These are phyloP conservation scores for Sylvietta virens DNA, from an alignment of 2,113 vertebrate genomes.

Conservation along the genomic window DNA sequence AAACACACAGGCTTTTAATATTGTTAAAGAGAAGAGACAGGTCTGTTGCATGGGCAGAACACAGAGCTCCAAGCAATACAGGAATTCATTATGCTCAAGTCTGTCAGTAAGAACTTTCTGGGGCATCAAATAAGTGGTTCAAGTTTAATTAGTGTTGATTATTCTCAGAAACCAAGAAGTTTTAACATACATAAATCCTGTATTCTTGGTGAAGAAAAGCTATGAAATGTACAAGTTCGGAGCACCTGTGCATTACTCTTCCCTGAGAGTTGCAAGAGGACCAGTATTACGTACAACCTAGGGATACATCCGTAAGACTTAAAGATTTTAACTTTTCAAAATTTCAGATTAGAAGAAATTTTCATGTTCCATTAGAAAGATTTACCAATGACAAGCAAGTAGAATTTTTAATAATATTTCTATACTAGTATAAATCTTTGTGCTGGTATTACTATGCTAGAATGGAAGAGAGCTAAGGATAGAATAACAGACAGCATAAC, in stretches of 20 bases:
- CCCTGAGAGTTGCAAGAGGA: not conserved
- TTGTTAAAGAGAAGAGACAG: not conserved
- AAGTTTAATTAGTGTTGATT: not conserved
- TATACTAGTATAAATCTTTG: not conserved
- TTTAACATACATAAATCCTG: not conserved
- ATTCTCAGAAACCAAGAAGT: not conserved
- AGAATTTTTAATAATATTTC: not conserved
- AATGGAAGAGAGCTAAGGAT: not conserved
- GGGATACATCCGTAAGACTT: not conserved
- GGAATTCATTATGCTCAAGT: not conserved
- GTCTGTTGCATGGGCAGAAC: not conserved
- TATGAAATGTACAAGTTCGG: not conserved
- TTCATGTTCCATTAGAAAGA: not conserved
- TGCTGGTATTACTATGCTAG: not conserved
- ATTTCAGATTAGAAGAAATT: not conserved
- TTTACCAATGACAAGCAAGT: not conserved
- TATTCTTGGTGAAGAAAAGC: not conserved
- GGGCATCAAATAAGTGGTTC: not conserved
- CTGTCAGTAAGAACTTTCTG: not conserved
- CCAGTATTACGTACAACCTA: not conserved
- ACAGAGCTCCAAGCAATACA: not conserved
- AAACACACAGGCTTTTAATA: not conserved
- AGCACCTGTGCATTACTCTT: not conserved
- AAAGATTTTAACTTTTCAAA: not conserved
- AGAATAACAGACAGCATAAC: not conserved